These are phyloP conservation scores for Chunga burmeisteri DNA, from an alignment of 2,113 vertebrate species.

Conservation along the genomic window DNA sequence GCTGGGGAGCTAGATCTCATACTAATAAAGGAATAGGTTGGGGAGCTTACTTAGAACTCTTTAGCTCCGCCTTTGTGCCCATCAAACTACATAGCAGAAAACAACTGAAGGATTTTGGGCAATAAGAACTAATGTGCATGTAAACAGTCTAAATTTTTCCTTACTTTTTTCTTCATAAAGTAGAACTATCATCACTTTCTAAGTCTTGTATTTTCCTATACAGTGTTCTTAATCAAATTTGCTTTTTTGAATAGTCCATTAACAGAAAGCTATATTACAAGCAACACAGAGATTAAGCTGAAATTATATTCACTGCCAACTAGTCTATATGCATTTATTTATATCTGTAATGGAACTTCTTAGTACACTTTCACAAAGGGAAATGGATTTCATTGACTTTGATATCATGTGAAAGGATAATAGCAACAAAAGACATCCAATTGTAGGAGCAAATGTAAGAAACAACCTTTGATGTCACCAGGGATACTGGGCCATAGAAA, in stretches of 20 bases:
- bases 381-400: neutral
- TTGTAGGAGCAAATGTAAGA: neutral
- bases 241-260: neutral
- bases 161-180: neutral
- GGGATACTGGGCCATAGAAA: neutral
- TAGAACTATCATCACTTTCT: neutral
- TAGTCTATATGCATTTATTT: neutral
- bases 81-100: neutral
- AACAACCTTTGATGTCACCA: neutral
- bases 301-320: neutral
- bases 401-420: neutral
- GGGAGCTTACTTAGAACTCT: neutral
- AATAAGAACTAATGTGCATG: fast-evolving
- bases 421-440: neutral
- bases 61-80: neutral
- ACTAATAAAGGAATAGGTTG: neutral
- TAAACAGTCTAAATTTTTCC: neutral
- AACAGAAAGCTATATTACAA: neutral
- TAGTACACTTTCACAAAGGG: neutral
- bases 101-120: neutral
- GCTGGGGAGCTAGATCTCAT: neutral
- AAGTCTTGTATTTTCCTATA: neutral
- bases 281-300: neutral
- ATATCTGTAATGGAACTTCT: neutral
- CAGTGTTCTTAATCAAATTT: neutral